Evolutionary conservation across 2,797 vertebrate species (phyloP).

Genomic region (Rhincodon typus): DNA sequence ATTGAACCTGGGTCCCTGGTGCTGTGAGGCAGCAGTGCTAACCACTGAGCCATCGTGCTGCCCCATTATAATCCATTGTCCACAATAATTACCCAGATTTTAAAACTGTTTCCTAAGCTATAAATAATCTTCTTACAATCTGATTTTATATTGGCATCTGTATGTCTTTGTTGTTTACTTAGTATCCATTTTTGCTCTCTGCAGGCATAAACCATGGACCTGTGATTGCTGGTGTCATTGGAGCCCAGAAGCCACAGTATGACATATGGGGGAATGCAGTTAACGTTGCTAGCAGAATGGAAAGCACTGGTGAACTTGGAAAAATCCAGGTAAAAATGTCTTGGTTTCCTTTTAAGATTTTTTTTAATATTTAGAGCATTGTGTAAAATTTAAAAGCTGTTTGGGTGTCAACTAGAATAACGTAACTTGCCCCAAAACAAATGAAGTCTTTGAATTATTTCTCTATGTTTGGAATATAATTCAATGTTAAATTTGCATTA

Average conservation of each 20-base stretch:
- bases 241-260: constrained; percentile 93
- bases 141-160: too few relatives aligned
- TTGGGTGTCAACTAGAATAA: neutral
- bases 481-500: neutral
- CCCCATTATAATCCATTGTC: neutral
- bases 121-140: neutral
- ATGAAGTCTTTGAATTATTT: neutral
- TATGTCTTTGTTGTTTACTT: neutral
- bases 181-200: neutral
- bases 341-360: neutral
- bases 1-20: too few relatives aligned
- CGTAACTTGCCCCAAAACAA: neutral
- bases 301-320: constrained; percentile 88
- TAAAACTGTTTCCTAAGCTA: neutral
- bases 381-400: neutral
- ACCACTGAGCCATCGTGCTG: too few relatives aligned
- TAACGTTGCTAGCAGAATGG: constrained; percentile 95
- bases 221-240: constrained; percentile 93
- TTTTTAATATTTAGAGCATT: neutral
- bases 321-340: constrained; percentile 81
- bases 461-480: too few relatives aligned
- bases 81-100: neutral
- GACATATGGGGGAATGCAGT: constrained; percentile 99
- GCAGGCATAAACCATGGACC: constrained; percentile 93
- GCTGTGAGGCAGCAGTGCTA: too few relatives aligned